Base-by-base conservation (phyloP, 37 sponge, comb jelly and placozoan genomes). In the Petrosia ficiformis region DNA sequence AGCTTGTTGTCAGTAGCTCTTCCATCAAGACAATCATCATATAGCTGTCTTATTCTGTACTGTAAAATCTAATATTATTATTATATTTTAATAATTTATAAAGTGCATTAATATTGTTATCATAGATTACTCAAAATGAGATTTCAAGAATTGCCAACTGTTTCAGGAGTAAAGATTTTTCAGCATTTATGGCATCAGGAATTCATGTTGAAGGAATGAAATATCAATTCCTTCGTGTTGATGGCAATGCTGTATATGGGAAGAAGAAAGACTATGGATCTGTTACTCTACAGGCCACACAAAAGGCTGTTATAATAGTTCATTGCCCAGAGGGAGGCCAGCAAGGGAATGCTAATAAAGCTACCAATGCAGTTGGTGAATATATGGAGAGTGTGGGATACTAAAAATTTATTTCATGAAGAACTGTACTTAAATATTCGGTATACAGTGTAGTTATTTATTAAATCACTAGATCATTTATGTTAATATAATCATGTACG, bases 331-430 rank as follows among this genome's bases (percentile, higher is more conserved):
- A 94, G 38, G 95, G 95, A 2, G 22, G 63, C 6, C 95, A 94
- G 44, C 95, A 94, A 65, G 95, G 95, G 28, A 90, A 83, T 36
- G 35, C 73, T 1, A 94, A 94, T 66, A 94, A 94, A 59, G 95
- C 66, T 22, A 88, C 83, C 19, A 75, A 24, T 3, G 95, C 87
- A 1, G 90, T 94, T 29, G 92, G 92, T 21, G 95, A 94, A 26
- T 94, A 94, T 56, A 44, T 94, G 65, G 91, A 94, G 41, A 41
- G 73, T 21, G 11, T 93, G 72, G 58, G 58, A 41, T 90, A 90
- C 91, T 93, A 77, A 81, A 38, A 41, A 42, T 52, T 33, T 32
- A n/a, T n/a, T n/a, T n/a, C n/a, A 72, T 34, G 36, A 67, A 44
- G 28, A 77, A 65, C 34, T 31, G 52, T 34, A 28, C n/a, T 32